A percentile compares a stretch with the other conserved stretches of the same genome.
Evolutionary conservation across 2,888 invertebrate genomes (phyloP).

Genomic region (Aplocera efformata): DNA sequence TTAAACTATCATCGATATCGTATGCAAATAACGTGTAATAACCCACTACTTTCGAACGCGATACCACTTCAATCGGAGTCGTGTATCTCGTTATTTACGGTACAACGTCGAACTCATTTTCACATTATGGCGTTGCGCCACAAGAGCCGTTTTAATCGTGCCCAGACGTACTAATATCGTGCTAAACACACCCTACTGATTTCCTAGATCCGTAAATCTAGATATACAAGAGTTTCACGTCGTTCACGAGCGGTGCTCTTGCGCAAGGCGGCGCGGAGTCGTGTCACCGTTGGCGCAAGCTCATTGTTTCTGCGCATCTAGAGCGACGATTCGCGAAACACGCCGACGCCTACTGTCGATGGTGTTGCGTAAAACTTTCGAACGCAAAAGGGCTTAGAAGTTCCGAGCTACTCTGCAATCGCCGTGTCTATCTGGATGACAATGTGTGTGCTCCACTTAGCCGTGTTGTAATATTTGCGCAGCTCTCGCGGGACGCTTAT

Average conservation of each 20-base stretch:
- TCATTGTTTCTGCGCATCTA: conserved; percentile 62
- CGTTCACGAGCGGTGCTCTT: conserved; percentile 34
- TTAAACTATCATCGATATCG: conserved; percentile 35
- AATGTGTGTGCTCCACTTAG: conserved; percentile 35
- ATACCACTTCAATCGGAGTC: conserved; percentile 22
- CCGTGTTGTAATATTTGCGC: conserved; percentile 45
- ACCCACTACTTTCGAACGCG: conserved; percentile 25
- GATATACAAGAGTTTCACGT: conserved; percentile 44
- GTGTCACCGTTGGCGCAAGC: conserved; percentile 42
- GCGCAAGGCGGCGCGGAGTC: conserved; percentile 39
- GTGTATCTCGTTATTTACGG: conserved; percentile 22
- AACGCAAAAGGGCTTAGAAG: conserved; percentile 39
- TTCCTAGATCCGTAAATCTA: conserved; percentile 45
- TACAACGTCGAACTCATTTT: not conserved
- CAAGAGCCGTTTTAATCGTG: conserved; percentile 22
- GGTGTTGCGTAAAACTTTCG: conserved; percentile 43
- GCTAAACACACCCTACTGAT: conserved; percentile 34
- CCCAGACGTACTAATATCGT: conserved; percentile 30
- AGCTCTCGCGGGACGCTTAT: conserved; percentile 40
- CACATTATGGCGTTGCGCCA: conserved; percentile 9
- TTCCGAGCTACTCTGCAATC: conserved; percentile 28
- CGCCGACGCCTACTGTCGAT: conserved; percentile 40
- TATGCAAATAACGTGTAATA: conserved; percentile 29
- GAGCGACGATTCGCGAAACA: conserved; percentile 54
- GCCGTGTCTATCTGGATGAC: conserved; percentile 29